Evolutionary conservation across 2,113 vertebrate species (phyloP), one percentile per base, ranked within the genome.

Genomic region (Cacatua alba): DNA sequence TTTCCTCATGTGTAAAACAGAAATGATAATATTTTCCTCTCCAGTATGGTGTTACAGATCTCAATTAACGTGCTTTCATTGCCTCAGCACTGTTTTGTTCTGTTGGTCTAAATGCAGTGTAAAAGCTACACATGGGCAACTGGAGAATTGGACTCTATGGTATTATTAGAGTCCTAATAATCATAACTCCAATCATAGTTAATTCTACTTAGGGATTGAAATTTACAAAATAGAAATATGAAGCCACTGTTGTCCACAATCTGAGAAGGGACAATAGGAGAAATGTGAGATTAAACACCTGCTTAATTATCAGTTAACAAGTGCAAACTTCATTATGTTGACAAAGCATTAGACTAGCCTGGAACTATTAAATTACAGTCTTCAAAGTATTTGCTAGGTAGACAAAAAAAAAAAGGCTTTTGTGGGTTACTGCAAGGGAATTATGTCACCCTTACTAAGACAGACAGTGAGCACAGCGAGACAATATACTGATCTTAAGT

Each of bases 401-500:
- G 25, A 28, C 8, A 44, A 39, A 35, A 48, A 59, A 64, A 35
- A 39, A 43, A 59, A 31, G 20, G 6, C 3, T 63, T 85, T 52
- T 65, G 43, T 89, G 51, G 3, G 4, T 79, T 86, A 37, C 57
- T 82, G 21, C 33, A 49, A 65, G 79, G n/a, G 24, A 82, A 77
- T 85, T 65, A 33, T 25, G 21, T 52, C 11, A 4, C 28, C 33
- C 14, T 74, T 89, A 51, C 37, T 25, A 88, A 94, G 26, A 87
- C 1, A 77, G 41, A 69, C 43, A 55, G 57, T 77, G 52, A 86
- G 69, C 51, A 33, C 43, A 63, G 69, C 70, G 57, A 88, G 69
- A 72, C 33, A 89, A 65, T 91, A 90, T 57, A 85, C 76, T 90
- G 79, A 37, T 74, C 79, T 95, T 64, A 93, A 85, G 18, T 82